Evolutionary conservation across 2,888 invertebrate genomes (phyloP), one percentile per base, ranked within the genome.

Genomic region (Leptopilina myrica): DNA sequence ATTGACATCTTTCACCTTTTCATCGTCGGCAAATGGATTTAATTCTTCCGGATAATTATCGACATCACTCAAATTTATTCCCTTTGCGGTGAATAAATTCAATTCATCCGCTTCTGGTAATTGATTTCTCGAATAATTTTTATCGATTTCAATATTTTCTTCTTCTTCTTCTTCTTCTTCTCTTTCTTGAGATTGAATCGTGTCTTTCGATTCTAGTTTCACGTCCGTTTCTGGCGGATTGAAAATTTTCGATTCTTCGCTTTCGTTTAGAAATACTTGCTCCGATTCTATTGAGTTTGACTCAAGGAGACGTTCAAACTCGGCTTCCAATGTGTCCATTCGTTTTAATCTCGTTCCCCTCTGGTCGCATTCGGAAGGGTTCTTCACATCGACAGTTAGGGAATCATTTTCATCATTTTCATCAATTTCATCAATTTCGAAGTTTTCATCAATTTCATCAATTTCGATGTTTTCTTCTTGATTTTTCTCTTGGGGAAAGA

Each of bases 1-100:
- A 66, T 94, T 94, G 56, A 93, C 93, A 76, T 43, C 43, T 0
- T 56, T 20, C 11, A 94, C 94, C 43, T 93, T 93, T 79, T 93
- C 94, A 78, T 96, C 96, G 85, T 95, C 95, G 56, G 94, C 95
- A 92, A 98, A 98, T 6, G 97, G 97, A 93, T 98, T 97, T 83
- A 97, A 93, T 88, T 96, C 94, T 83, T 94, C 94, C 0, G 97
- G 97, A 92, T 97, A 97, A 64, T 92, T 90, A 73, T 87, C 81
- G 12, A 83, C 83, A 26, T 79, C 83, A 78, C 86, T 86, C 75
- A 87, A 69, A 81, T 87, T 85, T 20, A 86, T 81, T 33, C 81
- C 85, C 90, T 76, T 87, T 81, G 20, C 83, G 82, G 26, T 79
- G 82, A 78, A 86, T 86, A 76, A 87, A 75, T 80, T 87, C 85